Conservation (phyloP, 1,140 invertebrate species). For the Drosophila asahinai region DNA sequence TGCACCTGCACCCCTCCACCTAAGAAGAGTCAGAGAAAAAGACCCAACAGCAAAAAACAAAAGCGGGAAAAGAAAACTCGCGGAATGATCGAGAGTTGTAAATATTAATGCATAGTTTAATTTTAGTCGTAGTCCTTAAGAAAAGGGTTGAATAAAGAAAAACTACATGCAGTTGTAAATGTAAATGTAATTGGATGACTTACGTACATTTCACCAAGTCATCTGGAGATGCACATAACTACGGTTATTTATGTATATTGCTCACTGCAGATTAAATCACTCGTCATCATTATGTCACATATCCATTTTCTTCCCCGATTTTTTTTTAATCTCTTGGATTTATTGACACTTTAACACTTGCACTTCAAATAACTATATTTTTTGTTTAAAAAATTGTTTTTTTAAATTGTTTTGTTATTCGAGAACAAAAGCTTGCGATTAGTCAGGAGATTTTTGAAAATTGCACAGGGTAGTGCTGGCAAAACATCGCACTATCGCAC, state of each 20-base stretch:
- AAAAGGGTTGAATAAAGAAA: slow-evolving; percentile 59
- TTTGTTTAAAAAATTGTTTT: not conserved
- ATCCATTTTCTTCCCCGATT: not conserved
- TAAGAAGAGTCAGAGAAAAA: not conserved
- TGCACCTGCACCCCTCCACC: not conserved
- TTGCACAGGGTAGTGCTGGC: no score
- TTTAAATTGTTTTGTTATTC: no score
- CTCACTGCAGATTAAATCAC: no score
- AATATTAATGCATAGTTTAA: slow-evolving; percentile 54
- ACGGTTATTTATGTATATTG: not conserved
- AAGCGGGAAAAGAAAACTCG: slow-evolving; percentile 1
- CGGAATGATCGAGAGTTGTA: slow-evolving; percentile 46
- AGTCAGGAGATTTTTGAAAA: no score
- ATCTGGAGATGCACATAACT: not conserved
- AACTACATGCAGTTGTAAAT: slow-evolving; percentile 36
- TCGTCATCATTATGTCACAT: no score
- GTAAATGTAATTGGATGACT: not conserved
- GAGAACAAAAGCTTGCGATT: no score
- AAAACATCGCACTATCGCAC: no score
- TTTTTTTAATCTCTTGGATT: not conserved
- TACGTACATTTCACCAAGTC: not conserved
- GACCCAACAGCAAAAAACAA: slow-evolving; percentile 5
- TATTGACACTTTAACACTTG: not conserved
- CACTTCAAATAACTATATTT: not conserved
- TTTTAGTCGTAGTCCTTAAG: slow-evolving; percentile 57